Evolutionary conservation across 2,888 invertebrate genomes (phyloP).

Genomic region (Oligia fasciuncula): DNA sequence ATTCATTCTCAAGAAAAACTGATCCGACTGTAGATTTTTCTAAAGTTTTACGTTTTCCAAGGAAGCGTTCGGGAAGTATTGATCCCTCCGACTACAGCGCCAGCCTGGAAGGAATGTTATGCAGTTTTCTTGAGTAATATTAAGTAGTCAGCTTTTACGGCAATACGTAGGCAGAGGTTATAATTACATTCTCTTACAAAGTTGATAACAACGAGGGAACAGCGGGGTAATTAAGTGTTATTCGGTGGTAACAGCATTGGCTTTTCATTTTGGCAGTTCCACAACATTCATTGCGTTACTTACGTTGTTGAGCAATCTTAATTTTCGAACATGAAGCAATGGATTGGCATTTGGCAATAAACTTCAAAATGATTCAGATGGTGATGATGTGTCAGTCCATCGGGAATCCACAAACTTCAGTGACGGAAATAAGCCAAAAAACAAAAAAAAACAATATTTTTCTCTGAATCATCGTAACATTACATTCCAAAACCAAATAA

Average conservation of each 20-base stretch:
- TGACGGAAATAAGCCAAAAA: background rate
- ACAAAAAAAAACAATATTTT: background rate
- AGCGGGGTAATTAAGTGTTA: background rate
- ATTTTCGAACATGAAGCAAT: background rate
- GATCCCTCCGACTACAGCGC: conserved; percentile 9
- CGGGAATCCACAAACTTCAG: background rate
- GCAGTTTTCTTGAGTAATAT: conserved; percentile 30
- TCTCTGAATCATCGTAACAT: background rate
- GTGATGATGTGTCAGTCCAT: background rate
- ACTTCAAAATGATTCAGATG: background rate
- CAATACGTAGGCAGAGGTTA: background rate
- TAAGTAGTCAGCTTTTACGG: background rate
- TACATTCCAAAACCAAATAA: conserved; percentile 13
- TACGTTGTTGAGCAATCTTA: background rate
- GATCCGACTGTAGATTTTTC: background rate
- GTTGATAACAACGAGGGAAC: background rate
- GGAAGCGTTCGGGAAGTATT: conserved; percentile 9
- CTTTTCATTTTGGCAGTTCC: background rate
- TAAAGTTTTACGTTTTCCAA: background rate
- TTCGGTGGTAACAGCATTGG: background rate
- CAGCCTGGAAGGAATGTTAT: conserved; percentile 17
- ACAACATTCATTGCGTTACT: background rate
- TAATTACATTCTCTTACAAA: background rate
- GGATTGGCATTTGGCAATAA: background rate
- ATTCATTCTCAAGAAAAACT: background rate